phyloP scores from a whole-genome alignment of 2,888 invertebrate species.

The Sarcophaga variegata region DNA sequence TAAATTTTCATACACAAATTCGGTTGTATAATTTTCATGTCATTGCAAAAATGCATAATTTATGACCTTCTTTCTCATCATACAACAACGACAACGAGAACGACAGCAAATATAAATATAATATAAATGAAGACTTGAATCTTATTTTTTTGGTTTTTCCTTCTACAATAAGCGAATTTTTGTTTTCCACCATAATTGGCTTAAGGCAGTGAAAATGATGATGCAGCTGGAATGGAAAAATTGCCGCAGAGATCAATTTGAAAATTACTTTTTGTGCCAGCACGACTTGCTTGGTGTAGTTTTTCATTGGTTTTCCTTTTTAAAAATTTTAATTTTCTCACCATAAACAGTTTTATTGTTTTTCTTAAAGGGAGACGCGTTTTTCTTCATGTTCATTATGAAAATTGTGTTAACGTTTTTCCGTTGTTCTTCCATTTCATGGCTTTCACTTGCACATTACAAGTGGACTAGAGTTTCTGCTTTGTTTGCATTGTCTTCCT shows the following conservation, averaged over 20 bases:
- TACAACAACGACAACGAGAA: too few relatives aligned
- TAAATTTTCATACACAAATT: neutral
- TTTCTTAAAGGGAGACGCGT: neutral
- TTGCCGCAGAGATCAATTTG: conserved; percentile 59
- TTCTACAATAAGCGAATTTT: neutral
- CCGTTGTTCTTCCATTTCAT: too few relatives aligned
- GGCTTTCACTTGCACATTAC: too few relatives aligned
- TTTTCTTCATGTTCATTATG: conserved; percentile 10
- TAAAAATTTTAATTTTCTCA: neutral
- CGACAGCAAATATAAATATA: too few relatives aligned
- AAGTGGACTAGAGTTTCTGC: too few relatives aligned
- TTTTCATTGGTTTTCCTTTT: too few relatives aligned
- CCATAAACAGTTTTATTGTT: conserved; percentile 8
- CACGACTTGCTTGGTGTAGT: neutral
- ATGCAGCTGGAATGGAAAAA: conserved; percentile 26
- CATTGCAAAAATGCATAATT: conserved; percentile 39
- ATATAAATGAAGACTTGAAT: neutral
- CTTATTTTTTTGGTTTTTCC: neutral
- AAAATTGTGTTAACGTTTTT: neutral
- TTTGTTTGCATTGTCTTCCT: neutral
- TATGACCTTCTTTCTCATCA: conserved; percentile 21
- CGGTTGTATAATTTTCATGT: conserved; percentile 14
- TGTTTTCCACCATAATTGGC: conserved; percentile 49
- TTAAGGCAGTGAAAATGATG: neutral
- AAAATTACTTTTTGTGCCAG: conserved; percentile 41